Evolutionary conservation across 2,797 vertebrate genomes (phyloP).

Genomic region (Salarias fasciatus): DNA sequence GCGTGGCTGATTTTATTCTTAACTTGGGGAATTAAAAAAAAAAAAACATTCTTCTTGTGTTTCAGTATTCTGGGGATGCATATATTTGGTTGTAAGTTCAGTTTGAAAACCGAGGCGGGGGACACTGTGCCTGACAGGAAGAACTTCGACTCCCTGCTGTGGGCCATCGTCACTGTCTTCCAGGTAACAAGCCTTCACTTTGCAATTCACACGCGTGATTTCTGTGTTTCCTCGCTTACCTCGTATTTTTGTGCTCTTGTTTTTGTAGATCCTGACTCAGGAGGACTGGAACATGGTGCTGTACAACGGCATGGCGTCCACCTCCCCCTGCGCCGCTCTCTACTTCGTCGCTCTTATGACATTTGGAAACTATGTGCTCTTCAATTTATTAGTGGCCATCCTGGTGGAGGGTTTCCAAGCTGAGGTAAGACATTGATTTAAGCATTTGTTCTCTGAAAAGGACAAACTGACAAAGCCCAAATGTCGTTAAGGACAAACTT

Average conservation of each 20-base stretch:
- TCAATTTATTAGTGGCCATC: conserved; percentile 97
- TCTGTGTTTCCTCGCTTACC: too few species aligned
- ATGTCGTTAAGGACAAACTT: background rate
- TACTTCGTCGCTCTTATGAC: conserved; percentile 99
- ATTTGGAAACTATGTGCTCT: conserved; percentile 98
- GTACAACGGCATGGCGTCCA: conserved; percentile 99
- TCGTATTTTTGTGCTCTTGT: too few species aligned
- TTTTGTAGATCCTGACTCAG: conserved; percentile 93
- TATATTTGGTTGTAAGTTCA: conserved; percentile 98
- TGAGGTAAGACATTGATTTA: conserved; percentile 84
- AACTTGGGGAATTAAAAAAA: too few species aligned
- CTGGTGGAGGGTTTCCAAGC: conserved; percentile 98
- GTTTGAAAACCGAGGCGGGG: conserved; percentile 93
- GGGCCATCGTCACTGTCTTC: conserved; percentile 98
- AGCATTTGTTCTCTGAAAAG: background rate
- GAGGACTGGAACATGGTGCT: conserved; percentile 99
- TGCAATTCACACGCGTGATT: background rate
- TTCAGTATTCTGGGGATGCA: conserved; percentile 97
- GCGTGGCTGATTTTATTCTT: background rate
- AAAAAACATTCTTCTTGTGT: conserved; percentile 18
- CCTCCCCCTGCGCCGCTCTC: conserved; percentile 94
- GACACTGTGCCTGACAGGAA: conserved; percentile 97
- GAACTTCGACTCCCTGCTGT: conserved; percentile 96
- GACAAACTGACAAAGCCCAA: background rate
- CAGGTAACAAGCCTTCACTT: conserved; percentile 81